These are phyloP conservation scores for Pagrus major DNA, from an alignment of 2,113 vertebrate species.

Conservation along the genomic window DNA sequence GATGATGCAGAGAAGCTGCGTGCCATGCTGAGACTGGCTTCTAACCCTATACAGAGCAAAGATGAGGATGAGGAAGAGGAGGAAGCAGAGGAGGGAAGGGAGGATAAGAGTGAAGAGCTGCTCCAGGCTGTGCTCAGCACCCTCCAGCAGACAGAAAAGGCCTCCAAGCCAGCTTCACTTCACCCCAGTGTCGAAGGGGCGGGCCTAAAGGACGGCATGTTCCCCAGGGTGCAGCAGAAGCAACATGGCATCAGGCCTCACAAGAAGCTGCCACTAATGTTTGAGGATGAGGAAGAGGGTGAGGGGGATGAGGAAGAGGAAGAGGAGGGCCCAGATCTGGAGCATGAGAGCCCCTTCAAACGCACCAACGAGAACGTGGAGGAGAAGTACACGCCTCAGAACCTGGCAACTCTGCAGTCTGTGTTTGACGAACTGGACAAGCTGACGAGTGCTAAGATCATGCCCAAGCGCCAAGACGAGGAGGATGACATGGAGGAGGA, in stretches of 20 bases:
- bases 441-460: slow-evolving; percentile 79
- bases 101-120: slow-evolving; percentile 90
- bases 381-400: slow-evolving; percentile 95
- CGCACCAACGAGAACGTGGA: slow-evolving; percentile 96
- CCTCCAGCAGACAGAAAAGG: slow-evolving; percentile 88
- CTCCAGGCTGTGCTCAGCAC: slow-evolving; percentile 90
- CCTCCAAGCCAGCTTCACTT: slow-evolving; percentile 72
- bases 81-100: slow-evolving; percentile 74
- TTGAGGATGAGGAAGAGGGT: slow-evolving; percentile 85
- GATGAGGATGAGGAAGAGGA: slow-evolving; percentile 61
- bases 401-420: slow-evolving; percentile 93
- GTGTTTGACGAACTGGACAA: slow-evolving; percentile 95
- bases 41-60: slow-evolving; percentile 77
- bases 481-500: slow-evolving; percentile 62
- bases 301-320: slow-evolving; percentile 66
- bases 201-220: slow-evolving; percentile 24
- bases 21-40: slow-evolving; percentile 83
- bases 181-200: slow-evolving; percentile 65
- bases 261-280: slow-evolving; percentile 84
- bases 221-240: slow-evolving; percentile 82
- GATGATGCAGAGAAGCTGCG: slow-evolving; percentile 70
- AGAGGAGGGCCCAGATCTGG: neutral
- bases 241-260: slow-evolving; percentile 78
- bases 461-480: slow-evolving; percentile 58
- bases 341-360: slow-evolving; percentile 88